Evolutionary conservation across 2,113 vertebrate species (phyloP).

Genomic region (Centrocercus urophasianus): DNA sequence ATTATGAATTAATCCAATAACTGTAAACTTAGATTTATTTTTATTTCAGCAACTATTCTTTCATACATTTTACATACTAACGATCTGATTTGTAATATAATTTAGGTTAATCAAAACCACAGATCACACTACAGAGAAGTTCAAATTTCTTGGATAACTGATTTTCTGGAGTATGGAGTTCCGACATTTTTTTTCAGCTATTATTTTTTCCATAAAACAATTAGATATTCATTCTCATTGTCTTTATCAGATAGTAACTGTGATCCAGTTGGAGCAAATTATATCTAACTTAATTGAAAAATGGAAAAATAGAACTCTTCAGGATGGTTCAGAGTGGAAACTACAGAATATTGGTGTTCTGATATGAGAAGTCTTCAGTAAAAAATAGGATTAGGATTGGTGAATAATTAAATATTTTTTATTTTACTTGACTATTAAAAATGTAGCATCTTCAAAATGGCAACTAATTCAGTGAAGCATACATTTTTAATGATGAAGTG

Average conservation of each 20-base stretch:
- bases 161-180: background rate
- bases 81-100: background rate
- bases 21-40: background rate
- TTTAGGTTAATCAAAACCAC: background rate
- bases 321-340: background rate
- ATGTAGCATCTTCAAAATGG: background rate
- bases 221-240: background rate
- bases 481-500: background rate
- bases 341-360: background rate
- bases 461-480: background rate
- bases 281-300: background rate
- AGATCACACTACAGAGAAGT: background rate
- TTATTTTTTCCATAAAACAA: background rate
- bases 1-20: background rate
- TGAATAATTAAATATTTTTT: background rate
- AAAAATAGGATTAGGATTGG: background rate
- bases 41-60: background rate
- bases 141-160: background rate
- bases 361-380: background rate
- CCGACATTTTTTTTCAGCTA: background rate
- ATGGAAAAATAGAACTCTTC: background rate
- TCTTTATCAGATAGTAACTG: too few relatives aligned
- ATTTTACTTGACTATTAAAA: background rate
- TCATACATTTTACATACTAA: background rate
- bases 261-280: background rate